phyloP scores from a whole-genome alignment of 2,888 invertebrate species.

The Podabrus alpinus region DNA sequence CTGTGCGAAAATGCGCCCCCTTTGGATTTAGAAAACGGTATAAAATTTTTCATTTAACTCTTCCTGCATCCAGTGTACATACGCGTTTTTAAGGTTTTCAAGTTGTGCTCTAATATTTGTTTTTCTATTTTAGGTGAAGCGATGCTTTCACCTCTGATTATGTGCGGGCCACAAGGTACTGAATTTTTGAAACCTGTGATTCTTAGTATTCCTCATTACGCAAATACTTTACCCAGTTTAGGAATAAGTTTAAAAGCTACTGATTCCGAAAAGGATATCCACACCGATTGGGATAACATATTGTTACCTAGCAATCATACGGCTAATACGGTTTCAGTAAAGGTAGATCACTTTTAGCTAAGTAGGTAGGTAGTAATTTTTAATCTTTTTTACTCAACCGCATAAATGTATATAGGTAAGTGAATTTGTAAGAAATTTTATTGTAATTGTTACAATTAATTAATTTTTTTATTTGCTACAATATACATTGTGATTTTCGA shows the following conservation, averaged over 20 bases:
- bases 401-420: background rate
- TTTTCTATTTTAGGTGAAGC: constrained; percentile 78
- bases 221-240: constrained; percentile 76
- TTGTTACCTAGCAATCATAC: constrained; percentile 82
- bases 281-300: constrained; percentile 85
- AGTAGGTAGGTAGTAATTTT: background rate
- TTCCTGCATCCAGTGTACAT: constrained; percentile 43
- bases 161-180: constrained; percentile 94
- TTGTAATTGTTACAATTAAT: background rate
- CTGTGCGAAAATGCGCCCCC: constrained; percentile 78
- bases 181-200: constrained; percentile 89
- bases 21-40: constrained; percentile 89
- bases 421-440: background rate
- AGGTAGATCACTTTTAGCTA: constrained; percentile 84
- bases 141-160: constrained; percentile 90
- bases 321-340: constrained; percentile 85
- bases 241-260: constrained; percentile 79
- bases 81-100: constrained; percentile 15
- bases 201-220: constrained; percentile 86
- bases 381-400: background rate
- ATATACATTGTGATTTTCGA: background rate
- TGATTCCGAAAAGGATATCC: constrained; percentile 81
- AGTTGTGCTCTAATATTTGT: constrained; percentile 29
- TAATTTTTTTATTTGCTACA: background rate
- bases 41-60: constrained; percentile 38